Evolutionary conservation across 2,888 invertebrate species (phyloP).

Genomic region (Napeogenes sylphis): DNA sequence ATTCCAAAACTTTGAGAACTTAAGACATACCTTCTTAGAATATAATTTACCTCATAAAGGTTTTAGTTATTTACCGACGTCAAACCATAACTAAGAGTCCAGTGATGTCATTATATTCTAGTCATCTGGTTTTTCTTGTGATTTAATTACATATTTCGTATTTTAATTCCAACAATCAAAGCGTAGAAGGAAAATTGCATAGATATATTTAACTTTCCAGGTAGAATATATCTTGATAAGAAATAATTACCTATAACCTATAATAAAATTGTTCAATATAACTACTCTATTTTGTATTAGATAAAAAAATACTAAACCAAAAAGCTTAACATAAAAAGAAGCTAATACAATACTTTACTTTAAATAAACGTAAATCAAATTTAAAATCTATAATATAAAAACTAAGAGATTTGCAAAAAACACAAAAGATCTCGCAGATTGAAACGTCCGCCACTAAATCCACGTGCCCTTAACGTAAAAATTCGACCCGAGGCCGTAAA

Average conservation of each 20-base stretch:
- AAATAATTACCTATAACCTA: slow-evolving; percentile 1
- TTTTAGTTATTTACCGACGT: background rate
- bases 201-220: background rate
- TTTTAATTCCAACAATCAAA: slow-evolving; percentile 6
- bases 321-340: too few relatives aligned
- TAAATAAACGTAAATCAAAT: too few relatives aligned
- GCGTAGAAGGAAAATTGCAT: background rate
- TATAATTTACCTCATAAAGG: background rate
- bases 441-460: slow-evolving; percentile 68
- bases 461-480: slow-evolving; percentile 62
- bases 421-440: slow-evolving; percentile 66
- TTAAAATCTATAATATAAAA: slow-evolving; percentile 12
- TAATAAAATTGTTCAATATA: background rate
- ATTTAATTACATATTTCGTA: slow-evolving; percentile 20
- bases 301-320: slow-evolving; percentile 27
- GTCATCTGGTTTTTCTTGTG: slow-evolving; percentile 20
- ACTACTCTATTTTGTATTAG: background rate
- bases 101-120: slow-evolving; percentile 22
- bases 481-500: slow-evolving; percentile 64
- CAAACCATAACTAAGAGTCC: background rate
- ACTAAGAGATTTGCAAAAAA: slow-evolving; percentile 45
- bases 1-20: too few relatives aligned
- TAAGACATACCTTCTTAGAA: too few relatives aligned
- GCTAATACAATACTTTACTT: too few relatives aligned
- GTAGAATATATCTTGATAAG: slow-evolving; percentile 1